phyloP scores from a whole-genome alignment of 2,113 vertebrate species.

The Cisticola juncidis region DNA sequence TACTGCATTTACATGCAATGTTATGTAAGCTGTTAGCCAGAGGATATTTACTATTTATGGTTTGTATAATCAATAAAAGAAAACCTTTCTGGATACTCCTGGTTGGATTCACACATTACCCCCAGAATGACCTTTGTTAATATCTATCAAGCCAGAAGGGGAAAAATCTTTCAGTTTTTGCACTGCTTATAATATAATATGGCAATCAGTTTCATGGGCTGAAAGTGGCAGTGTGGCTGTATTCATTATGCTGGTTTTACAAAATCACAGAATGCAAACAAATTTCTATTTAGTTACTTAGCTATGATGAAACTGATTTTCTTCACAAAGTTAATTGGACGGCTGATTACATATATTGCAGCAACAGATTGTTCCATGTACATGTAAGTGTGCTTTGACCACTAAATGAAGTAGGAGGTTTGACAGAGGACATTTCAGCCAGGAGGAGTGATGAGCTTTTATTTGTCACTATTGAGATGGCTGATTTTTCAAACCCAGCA shows the following conservation, averaged over 20 bases:
- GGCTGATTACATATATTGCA: background rate
- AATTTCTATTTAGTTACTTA: background rate
- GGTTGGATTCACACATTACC: background rate
- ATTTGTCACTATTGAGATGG: background rate
- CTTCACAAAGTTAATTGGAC: background rate
- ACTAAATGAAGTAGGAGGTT: background rate
- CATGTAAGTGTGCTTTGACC: background rate
- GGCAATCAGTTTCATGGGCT: background rate
- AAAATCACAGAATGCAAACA: background rate
- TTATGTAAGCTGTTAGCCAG: background rate
- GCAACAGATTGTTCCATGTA: background rate
- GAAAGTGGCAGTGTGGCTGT: background rate
- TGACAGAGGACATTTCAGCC: background rate
- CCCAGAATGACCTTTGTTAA: background rate
- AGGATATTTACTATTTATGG: background rate
- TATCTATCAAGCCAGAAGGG: background rate
- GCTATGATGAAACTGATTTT: constrained; percentile 18
- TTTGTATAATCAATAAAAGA: background rate
- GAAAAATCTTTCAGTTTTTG: background rate
- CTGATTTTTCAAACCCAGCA: background rate
- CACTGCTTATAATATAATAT: background rate
- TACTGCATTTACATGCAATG: background rate
- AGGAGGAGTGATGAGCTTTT: background rate
- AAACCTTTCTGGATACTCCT: background rate
- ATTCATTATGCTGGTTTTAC: background rate